phyloP scores from a whole-genome alignment of 2,113 vertebrate genomes.

The Sorex fumeus region DNA sequence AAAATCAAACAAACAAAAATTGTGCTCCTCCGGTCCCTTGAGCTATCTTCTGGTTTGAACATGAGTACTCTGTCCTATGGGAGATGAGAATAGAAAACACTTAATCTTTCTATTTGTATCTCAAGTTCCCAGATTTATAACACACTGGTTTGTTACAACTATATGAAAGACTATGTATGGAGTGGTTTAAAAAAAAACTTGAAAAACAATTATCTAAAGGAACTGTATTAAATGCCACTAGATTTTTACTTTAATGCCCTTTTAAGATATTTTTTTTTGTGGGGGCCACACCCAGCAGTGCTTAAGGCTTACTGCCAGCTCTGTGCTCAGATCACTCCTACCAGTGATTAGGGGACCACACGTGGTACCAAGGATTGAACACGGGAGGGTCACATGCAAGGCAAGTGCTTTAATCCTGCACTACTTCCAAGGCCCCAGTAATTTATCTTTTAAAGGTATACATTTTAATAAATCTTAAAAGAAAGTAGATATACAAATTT shows the following conservation, averaged over 20 bases:
- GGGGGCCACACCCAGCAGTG: not conserved
- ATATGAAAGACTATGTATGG: slow-evolving; percentile 13
- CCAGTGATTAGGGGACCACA: too few relatives aligned
- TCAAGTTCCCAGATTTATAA: slow-evolving; percentile 46
- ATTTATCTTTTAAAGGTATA: slow-evolving; percentile 50
- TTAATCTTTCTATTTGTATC: slow-evolving; percentile 28
- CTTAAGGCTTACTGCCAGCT: not conserved
- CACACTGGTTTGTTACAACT: slow-evolving; percentile 32
- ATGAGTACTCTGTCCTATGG: not conserved
- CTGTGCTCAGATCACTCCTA: too few relatives aligned
- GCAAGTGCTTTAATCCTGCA: too few relatives aligned
- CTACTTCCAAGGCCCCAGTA: not conserved
- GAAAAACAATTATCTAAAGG: slow-evolving; percentile 40
- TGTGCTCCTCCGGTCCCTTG: too few relatives aligned
- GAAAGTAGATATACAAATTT: slow-evolving; percentile 36
- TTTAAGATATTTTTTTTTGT: not conserved
- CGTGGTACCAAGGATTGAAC: too few relatives aligned
- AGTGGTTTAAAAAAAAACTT: slow-evolving; percentile 43
- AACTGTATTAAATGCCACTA: slow-evolving; percentile 51
- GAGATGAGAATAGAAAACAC: slow-evolving; percentile 43
- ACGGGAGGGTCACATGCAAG: too few relatives aligned
- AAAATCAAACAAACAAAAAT: not conserved
- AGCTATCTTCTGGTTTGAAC: not conserved
- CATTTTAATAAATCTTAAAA: not conserved
- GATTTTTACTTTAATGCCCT: slow-evolving; percentile 38